Conservation (phyloP, 2,797 vertebrate genomes). For the Chelidonichthys spinosus region DNA sequence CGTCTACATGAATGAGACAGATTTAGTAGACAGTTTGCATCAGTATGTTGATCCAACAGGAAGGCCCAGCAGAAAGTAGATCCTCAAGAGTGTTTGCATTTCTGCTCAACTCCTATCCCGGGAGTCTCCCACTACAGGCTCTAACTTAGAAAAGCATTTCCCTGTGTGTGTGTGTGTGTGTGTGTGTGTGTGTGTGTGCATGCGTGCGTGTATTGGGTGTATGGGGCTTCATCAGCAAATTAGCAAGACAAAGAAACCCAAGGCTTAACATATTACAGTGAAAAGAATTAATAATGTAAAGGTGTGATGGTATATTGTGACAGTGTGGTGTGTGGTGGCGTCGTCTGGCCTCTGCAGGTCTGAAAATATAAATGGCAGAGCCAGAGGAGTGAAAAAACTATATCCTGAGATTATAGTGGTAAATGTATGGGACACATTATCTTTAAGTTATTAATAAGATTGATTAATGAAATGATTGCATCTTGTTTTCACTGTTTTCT, state of each 20-base stretch:
- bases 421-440: no score
- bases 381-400: no score
- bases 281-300: constrained; percentile 63
- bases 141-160: constrained; percentile 32
- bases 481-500: constrained; percentile 10
- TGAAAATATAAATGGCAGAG: no score
- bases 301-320: constrained; percentile 1
- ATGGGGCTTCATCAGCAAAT: constrained; percentile 47
- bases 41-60: constrained; percentile 41
- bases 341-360: no score
- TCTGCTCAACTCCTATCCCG: constrained; percentile 43
- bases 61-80: constrained; percentile 29
- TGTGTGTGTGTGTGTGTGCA: background rate
- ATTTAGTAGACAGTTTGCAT: background rate
- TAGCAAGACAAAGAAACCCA: constrained; percentile 74
- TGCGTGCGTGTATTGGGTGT: constrained; percentile 7
- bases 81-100: constrained; percentile 52
- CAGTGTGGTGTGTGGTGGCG: no score
- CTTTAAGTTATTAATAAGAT: background rate
- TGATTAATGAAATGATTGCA: background rate
- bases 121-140: constrained; percentile 46
- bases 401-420: no score
- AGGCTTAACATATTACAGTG: constrained; percentile 52
- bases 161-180: constrained; percentile 9
- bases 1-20: constrained; percentile 4